Percentiles rank a stretch among this genome's conserved stretches.
These are phyloP conservation scores for Scomber colias DNA, from an alignment of 2,113 vertebrate genomes.

Conservation along the genomic window DNA sequence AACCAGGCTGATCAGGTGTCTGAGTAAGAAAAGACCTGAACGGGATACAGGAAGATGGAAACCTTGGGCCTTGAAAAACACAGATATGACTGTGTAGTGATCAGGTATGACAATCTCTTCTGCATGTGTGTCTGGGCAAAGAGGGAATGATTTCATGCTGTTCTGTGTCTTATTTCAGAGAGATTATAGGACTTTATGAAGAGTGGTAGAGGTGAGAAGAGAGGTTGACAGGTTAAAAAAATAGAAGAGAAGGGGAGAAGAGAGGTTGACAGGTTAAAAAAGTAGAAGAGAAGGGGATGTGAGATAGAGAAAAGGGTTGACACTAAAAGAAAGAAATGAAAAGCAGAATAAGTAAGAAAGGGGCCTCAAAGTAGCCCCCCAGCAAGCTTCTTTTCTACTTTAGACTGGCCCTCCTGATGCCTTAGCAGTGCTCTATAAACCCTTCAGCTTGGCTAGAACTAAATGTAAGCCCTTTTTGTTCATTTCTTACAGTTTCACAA, in stretches of 20 bases:
- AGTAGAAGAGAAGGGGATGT: not conserved
- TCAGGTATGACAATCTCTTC: slow-evolving; percentile 7
- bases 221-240: slow-evolving; percentile 2
- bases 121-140: not conserved
- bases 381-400: slow-evolving; percentile 55
- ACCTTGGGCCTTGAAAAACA: not conserved
- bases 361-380: slow-evolving; percentile 1
- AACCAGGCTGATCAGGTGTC: slow-evolving; percentile 71
- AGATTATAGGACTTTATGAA: slow-evolving; percentile 27
- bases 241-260: not conserved
- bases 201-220: not conserved
- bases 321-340: slow-evolving; percentile 11
- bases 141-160: not conserved
- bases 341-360: slow-evolving; percentile 15
- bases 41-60: slow-evolving; percentile 39
- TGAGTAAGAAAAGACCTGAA: slow-evolving; percentile 37
- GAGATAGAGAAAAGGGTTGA: slow-evolving; percentile 12
- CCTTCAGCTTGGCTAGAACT: slow-evolving; percentile 49
- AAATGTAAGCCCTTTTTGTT: slow-evolving; percentile 66
- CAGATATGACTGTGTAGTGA: slow-evolving; percentile 2
- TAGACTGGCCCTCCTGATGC: slow-evolving; percentile 10
- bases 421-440: slow-evolving; percentile 25
- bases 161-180: not conserved
- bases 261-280: slow-evolving; percentile 2
- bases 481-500: slow-evolving; percentile 10